Evolutionary conservation across 1,140 invertebrate species (phyloP).

Genomic region (Dendrolimus punctatus): DNA sequence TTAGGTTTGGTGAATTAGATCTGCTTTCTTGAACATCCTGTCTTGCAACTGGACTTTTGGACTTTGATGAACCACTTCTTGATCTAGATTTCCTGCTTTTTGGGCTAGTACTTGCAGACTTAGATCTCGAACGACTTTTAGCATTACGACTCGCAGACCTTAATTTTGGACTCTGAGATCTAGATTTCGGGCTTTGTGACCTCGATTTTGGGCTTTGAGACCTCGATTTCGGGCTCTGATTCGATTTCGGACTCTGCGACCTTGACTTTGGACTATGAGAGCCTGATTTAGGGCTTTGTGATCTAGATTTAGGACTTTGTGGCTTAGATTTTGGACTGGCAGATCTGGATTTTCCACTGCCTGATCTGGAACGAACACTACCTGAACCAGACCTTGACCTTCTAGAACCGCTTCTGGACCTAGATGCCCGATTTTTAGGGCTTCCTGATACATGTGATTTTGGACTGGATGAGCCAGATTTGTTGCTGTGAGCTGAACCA

Average conservation of each 20-base stretch:
- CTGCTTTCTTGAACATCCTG: constrained; percentile 62
- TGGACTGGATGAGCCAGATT: constrained; percentile 54
- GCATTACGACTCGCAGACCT: constrained; percentile 8
- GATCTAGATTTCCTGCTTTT: constrained; percentile 51
- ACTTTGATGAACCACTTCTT: constrained; percentile 49
- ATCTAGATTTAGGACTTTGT: constrained; percentile 40
- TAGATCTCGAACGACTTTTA: constrained; percentile 42
- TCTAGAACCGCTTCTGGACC: constrained; percentile 48
- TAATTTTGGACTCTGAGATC: constrained; percentile 32
- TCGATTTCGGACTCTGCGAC: constrained; percentile 63
- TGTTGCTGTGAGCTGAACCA: constrained; percentile 48
- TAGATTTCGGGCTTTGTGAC: constrained; percentile 30
- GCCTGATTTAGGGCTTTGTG: constrained; percentile 40
- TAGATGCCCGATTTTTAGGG: constrained; percentile 34
- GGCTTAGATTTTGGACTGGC: constrained; percentile 44
- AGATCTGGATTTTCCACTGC: constrained; percentile 52
- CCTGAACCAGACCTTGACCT: constrained; percentile 63
- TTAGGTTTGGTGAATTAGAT: constrained; percentile 73
- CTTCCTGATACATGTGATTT: constrained; percentile 54
- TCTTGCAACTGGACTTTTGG: constrained; percentile 54
- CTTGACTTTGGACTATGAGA: constrained; percentile 58
- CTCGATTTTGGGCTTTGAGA: constrained; percentile 36
- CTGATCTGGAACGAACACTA: constrained; percentile 54
- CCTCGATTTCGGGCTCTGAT: constrained; percentile 37
- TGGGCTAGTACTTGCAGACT: constrained; percentile 49